These are phyloP conservation scores for Sorex araneus DNA, from an alignment of 2,113 vertebrate genomes.

Conservation along the genomic window DNA sequence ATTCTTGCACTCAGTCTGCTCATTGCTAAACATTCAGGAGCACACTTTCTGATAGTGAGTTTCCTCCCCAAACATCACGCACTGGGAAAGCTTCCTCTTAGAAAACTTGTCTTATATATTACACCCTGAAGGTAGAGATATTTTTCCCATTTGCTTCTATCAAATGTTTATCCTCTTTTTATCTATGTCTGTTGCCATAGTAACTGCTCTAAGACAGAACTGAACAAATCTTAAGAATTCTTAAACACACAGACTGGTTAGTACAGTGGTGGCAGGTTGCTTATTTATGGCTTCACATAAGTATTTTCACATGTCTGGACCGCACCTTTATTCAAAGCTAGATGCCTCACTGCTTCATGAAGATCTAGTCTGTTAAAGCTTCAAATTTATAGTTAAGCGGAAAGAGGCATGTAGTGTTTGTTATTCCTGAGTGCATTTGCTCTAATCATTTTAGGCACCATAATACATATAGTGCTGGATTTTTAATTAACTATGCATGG, in stretches of 20 bases:
- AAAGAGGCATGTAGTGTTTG: neutral
- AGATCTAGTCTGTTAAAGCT: neutral
- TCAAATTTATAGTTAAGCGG: neutral
- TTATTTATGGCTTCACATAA: neutral
- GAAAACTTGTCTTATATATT: conserved; percentile 80
- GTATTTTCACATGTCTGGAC: neutral
- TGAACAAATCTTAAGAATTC: conserved; percentile 58
- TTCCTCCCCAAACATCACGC: conserved; percentile 72
- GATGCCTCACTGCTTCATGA: neutral
- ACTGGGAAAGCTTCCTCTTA: conserved; percentile 70
- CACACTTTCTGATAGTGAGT: conserved; percentile 61
- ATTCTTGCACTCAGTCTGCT: neutral
- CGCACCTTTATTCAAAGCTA: conserved; percentile 21
- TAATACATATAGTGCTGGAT: conserved; percentile 79
- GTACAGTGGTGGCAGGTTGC: rapidly evolving
- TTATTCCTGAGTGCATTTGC: conserved; percentile 14
- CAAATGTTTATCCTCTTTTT: conserved; percentile 83
- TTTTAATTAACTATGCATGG: neutral
- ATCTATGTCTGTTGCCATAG: conserved; percentile 83
- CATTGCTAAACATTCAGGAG: conserved; percentile 57
- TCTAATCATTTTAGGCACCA: conserved; percentile 84
- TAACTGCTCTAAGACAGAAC: conserved; percentile 76
- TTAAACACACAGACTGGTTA: conserved; percentile 41
- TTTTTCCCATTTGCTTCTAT: conserved; percentile 81
- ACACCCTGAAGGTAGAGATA: conserved; percentile 68